Conservation (phyloP, 2,113 vertebrate species). For the Callipepla californica region DNA sequence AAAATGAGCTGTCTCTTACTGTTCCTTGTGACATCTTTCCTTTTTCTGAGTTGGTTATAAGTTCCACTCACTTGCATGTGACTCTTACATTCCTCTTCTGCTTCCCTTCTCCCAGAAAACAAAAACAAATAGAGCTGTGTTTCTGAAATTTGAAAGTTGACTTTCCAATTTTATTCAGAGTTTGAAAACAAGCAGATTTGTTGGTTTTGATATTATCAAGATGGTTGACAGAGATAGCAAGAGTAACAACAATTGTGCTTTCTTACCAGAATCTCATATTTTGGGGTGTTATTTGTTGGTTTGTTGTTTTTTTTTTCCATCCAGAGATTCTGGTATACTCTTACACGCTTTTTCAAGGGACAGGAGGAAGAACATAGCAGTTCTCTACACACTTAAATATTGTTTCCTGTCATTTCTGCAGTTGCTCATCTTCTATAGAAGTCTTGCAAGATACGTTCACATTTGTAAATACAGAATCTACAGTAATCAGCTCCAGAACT, state of each 20-base stretch:
- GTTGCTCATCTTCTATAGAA: background rate
- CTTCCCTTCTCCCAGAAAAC: background rate
- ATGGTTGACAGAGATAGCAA: background rate
- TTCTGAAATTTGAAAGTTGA: background rate
- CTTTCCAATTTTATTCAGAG: background rate
- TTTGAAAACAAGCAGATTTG: background rate
- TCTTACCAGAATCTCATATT: background rate
- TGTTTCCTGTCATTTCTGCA: background rate
- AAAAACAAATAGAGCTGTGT: background rate
- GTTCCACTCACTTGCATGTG: background rate
- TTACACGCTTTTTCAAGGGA: background rate
- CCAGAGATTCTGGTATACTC: background rate
- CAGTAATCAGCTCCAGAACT: background rate
- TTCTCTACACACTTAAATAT: background rate
- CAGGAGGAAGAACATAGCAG: background rate
- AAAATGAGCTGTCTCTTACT: background rate
- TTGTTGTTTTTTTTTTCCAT: background rate
- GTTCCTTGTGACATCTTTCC: background rate
- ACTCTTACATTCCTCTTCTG: background rate
- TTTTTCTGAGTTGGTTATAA: background rate
- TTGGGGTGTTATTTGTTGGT: background rate
- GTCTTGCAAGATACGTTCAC: background rate
- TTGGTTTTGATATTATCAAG: background rate
- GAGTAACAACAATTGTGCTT: background rate
- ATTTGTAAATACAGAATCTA: background rate